These are phyloP conservation scores for Otolemur crassicaudatus DNA, from an alignment of 2,797 vertebrate genomes.

Conservation along the genomic window DNA sequence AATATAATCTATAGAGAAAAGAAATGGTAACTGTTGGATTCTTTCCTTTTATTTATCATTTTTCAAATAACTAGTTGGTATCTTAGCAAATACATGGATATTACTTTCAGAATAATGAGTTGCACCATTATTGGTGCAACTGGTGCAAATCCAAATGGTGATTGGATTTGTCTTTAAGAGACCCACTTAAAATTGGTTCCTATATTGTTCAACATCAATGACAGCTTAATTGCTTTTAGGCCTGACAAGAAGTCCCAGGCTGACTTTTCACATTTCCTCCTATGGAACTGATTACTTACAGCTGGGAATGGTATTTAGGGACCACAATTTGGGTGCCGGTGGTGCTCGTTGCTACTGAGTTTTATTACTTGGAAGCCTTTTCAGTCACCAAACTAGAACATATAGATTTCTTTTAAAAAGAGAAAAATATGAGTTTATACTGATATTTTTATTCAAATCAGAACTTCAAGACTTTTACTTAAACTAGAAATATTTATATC, in stretches of 20 bases:
- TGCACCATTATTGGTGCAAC: not conserved
- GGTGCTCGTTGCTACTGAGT: not conserved
- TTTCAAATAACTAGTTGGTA: not conserved
- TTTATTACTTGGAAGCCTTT: not conserved
- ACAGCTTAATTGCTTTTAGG: not conserved
- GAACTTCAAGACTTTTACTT: not conserved
- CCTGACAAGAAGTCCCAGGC: not conserved
- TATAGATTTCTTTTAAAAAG: not conserved
- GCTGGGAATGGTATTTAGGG: not conserved
- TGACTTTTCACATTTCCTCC: not conserved
- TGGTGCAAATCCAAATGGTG: not conserved
- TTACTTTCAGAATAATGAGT: not conserved
- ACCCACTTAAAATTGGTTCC: not conserved
- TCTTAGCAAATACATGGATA: not conserved
- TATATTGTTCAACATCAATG: not conserved
- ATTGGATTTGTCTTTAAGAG: not conserved
- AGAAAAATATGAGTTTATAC: not conserved
- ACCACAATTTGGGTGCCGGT: not conserved
- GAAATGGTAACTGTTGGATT: not conserved
- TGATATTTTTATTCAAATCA: conserved; percentile 29
- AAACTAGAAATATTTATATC: not conserved
- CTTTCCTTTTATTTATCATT: not conserved
- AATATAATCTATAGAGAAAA: not conserved
- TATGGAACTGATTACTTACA: not conserved
- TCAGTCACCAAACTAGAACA: not conserved